Base-by-base conservation (phyloP, 2,888 invertebrate genomes). In the Scaptomyza parva region DNA sequence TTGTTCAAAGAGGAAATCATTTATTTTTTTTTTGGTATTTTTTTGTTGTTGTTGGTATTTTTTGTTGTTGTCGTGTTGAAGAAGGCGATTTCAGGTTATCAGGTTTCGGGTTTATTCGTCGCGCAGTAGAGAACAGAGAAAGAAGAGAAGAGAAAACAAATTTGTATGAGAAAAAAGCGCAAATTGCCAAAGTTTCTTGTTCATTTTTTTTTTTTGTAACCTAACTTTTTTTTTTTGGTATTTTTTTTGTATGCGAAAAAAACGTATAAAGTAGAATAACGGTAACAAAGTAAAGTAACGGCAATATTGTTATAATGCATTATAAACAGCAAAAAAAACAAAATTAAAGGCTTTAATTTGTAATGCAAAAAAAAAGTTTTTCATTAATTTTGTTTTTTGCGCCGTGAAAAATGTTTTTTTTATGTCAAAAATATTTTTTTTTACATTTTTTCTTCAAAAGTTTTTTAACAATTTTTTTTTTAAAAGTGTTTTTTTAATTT, bases 121-220 rank as follows among this genome's bases (percentile, higher is more conserved):
- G 70, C 62, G 55, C 45, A n/a, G n/a, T n/a, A 67, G 66, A 78
- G 81, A 60, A 85, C 80, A 80, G 84, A 77, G 83, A 82, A 88
- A 77, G 83, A 82, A 88, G 77, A 83, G 83, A 86, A 86, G 72
- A 86, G 72, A 86, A 88, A 87, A 89, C 83, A 87, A 76, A 82
- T 84, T 84, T 35, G 33, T 76, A 87, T 87, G 85, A 87, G 84
- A 86, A 86, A 86, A 86, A 84, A 94, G 94, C 89, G 88, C 89
- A 74, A 40, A 41, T 82, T 76, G 71, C 62, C 62, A 62, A 43
- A 28, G 18, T 22, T 41, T 9, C 30, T 20, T 59, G 35, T 44
- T 54, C 63, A 39, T 45, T 61, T 66, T 47, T 61, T 50, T 52
- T 62, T 48, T 65, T 61, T 53, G n/a, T n/a, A n/a, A n/a, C n/a